Evolutionary conservation across 2,113 vertebrate genomes (phyloP).

Genomic region (Alouatta palliata): DNA sequence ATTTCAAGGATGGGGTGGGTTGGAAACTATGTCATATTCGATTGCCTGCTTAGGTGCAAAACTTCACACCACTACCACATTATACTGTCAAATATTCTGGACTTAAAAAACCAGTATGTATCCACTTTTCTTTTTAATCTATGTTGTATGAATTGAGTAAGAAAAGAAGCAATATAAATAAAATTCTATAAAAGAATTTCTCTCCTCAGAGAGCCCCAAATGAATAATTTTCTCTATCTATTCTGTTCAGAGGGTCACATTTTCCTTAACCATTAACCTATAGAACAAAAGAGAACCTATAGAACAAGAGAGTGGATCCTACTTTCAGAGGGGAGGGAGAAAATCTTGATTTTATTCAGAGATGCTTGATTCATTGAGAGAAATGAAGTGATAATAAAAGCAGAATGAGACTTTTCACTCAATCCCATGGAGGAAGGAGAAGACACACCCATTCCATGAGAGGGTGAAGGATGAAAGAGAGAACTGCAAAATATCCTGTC

Average conservation of each 20-base stretch:
- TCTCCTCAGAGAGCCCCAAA: neutral
- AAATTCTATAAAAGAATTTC: slow-evolving; percentile 30
- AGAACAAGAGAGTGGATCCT: neutral
- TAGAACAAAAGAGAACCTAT: neutral
- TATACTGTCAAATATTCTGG: neutral
- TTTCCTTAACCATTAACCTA: neutral
- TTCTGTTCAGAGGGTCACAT: neutral
- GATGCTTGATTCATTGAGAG: neutral
- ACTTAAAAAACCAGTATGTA: neutral
- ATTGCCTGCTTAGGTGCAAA: neutral
- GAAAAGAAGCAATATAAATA: neutral
- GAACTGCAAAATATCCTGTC: neutral
- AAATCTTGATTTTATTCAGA: neutral
- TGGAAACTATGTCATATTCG: neutral
- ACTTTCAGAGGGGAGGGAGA: neutral
- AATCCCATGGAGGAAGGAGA: neutral
- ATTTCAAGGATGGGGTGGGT: neutral
- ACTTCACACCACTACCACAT: neutral
- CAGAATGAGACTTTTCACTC: neutral
- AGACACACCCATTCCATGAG: neutral
- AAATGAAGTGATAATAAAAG: neutral
- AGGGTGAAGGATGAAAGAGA: neutral
- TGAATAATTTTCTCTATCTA: neutral
- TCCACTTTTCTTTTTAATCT: neutral
- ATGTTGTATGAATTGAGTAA: neutral